A percentile compares a stretch with the other conserved stretches of the same genome.
Evolutionary conservation across 1,140 invertebrate species (phyloP).

Genomic region (Ceratina australensis): DNA sequence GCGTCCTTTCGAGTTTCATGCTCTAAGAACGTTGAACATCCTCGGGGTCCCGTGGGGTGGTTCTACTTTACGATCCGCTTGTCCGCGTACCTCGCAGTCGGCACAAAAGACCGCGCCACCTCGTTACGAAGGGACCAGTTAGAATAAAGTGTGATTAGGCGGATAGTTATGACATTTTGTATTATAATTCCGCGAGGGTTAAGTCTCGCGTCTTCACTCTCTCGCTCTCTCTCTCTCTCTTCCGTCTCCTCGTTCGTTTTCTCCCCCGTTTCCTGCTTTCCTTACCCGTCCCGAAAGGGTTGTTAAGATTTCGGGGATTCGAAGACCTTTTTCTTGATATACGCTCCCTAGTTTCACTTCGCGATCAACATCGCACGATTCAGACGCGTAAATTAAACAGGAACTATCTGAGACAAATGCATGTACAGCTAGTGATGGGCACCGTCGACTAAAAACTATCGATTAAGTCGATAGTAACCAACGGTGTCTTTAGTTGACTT

Average conservation of each 20-base stretch:
- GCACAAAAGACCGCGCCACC: slow-evolving; percentile 70
- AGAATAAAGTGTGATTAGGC: slow-evolving; percentile 79
- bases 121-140: slow-evolving; percentile 76
- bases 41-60: slow-evolving; percentile 67
- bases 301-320: slow-evolving; percentile 67
- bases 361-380: background rate
- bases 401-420: too few species aligned
- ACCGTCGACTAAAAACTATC: too few species aligned
- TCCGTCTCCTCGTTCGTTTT: slow-evolving; percentile 21
- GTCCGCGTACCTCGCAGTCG: slow-evolving; percentile 70
- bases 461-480: too few species aligned
- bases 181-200: slow-evolving; percentile 77
- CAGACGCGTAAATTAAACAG: too few species aligned
- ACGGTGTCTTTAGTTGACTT: too few species aligned
- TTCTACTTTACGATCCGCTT: slow-evolving; percentile 75
- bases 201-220: slow-evolving; percentile 31
- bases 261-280: slow-evolving; percentile 6
- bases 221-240: slow-evolving; percentile 18
- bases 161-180: slow-evolving; percentile 79
- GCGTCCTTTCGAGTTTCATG: slow-evolving; percentile 65
- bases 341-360: background rate
- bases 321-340: slow-evolving; percentile 13
- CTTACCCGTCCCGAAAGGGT: slow-evolving; percentile 65
- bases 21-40: slow-evolving; percentile 64
- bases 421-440: too few species aligned